Evolutionary conservation across 2,113 vertebrate genomes (phyloP).

Genomic region (Puma concolor): DNA sequence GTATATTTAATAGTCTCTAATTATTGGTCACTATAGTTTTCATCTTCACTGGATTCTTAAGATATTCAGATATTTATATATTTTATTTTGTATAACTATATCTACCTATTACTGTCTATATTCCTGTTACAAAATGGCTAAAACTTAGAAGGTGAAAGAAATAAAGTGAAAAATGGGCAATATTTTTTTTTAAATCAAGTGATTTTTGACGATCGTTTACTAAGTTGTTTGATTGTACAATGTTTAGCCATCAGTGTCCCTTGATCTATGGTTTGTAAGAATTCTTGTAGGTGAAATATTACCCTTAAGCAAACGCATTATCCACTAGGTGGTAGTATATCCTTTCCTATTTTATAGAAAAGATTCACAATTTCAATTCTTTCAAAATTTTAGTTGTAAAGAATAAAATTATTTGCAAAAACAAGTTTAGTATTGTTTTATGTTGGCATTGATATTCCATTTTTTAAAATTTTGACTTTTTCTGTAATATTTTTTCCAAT

Average conservation of each 20-base stretch:
- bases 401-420: neutral
- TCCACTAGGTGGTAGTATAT: constrained; percentile 79
- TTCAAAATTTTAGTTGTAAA: constrained; percentile 20
- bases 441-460: neutral
- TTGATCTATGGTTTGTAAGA: neutral
- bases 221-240: neutral
- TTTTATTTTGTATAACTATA: neutral
- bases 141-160: neutral
- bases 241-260: neutral
- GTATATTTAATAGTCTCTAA: neutral
- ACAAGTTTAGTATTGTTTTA: neutral
- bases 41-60: neutral
- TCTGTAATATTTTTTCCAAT: neutral
- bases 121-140: neutral
- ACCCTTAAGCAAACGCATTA: neutral
- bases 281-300: neutral
- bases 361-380: neutral
- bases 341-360: constrained; percentile 63
- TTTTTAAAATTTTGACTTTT: neutral
- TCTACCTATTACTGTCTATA: neutral
- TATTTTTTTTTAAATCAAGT: neutral
- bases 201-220: neutral
- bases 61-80: neutral
- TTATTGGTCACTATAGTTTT: neutral
- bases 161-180: neutral